Conservation (phyloP, 1,140 invertebrate genomes). For the Condylostylus longicornis region DNA sequence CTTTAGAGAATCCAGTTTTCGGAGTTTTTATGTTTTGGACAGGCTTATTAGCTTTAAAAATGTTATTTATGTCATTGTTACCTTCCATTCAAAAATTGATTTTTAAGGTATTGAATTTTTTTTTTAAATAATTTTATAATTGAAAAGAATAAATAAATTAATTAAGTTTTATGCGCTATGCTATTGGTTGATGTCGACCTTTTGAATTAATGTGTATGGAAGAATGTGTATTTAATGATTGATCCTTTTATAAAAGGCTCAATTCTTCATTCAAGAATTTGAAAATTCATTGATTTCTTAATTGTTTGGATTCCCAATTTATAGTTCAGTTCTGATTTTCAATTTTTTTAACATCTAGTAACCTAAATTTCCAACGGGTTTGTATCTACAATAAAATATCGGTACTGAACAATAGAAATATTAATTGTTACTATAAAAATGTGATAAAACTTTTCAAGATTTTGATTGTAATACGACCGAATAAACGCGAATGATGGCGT, state of each 20-base stretch:
- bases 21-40: slow-evolving; percentile 33
- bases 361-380: no score
- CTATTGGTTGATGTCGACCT: no score
- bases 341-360: no score
- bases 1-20: slow-evolving; percentile 31
- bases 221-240: background rate
- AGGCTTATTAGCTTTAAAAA: slow-evolving; percentile 35
- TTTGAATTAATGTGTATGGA: no score
- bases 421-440: slow-evolving; percentile 8
- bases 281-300: no score
- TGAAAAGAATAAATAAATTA: slow-evolving; percentile 1
- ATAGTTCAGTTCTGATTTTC: no score
- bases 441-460: background rate
- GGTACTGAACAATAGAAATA: no score
- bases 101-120: slow-evolving; percentile 25
- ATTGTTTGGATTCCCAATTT: no score
- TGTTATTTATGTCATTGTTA: slow-evolving; percentile 35
- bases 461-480: slow-evolving; percentile 6
- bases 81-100: slow-evolving; percentile 33
- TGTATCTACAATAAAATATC: no score
- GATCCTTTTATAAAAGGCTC: background rate
- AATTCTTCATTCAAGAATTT: slow-evolving; percentile 8
- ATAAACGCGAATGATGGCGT: slow-evolving; percentile 13
- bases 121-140: background rate
- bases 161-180: background rate